Percentiles rank a stretch among this genome's conserved stretches.
Conservation (phyloP, 2,888 invertebrate species). For the Flabesymbios commensalis region DNA sequence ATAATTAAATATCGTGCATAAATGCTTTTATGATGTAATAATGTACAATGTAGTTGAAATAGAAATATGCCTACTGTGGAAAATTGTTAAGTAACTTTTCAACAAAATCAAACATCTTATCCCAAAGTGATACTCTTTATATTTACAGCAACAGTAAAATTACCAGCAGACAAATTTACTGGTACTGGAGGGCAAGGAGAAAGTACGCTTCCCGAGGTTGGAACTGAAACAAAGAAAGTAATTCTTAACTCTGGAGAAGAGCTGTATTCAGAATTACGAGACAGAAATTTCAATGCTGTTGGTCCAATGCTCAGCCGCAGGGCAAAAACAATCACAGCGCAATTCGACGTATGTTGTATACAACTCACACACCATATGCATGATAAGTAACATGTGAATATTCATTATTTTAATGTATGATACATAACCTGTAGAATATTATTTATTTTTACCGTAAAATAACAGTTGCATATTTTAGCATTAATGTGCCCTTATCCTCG, state of each 20-base stretch:
- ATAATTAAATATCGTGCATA: too few relatives aligned
- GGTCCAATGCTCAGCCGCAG: conserved; percentile 83
- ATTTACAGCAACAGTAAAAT: conserved; percentile 68
- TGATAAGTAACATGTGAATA: too few relatives aligned
- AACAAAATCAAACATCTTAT: too few relatives aligned
- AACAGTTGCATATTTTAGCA: too few relatives aligned
- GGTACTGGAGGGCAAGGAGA: conserved; percentile 63
- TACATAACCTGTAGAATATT: too few relatives aligned
- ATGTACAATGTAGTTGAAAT: neutral
- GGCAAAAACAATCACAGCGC: conserved; percentile 82
- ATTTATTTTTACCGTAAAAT: too few relatives aligned
- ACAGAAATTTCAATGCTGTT: conserved; percentile 90
- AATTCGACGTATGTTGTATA: conserved; percentile 66
- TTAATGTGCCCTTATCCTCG: too few relatives aligned
- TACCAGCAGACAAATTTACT: conserved; percentile 84
- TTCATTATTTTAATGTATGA: too few relatives aligned
- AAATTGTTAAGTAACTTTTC: neutral
- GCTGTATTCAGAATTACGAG: conserved; percentile 84
- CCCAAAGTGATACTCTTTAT: too few relatives aligned
- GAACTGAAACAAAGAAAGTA: conserved; percentile 71
- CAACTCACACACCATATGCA: too few relatives aligned
- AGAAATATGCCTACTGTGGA: neutral
- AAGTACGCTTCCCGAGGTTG: conserved; percentile 52
- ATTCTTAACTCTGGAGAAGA: conserved; percentile 88
- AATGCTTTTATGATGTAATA: neutral